Percentiles rank a stretch among this genome's conserved stretches.
These are phyloP conservation scores for Deroplatys truncata DNA, from an alignment of 2,888 invertebrate species.

Conservation along the genomic window DNA sequence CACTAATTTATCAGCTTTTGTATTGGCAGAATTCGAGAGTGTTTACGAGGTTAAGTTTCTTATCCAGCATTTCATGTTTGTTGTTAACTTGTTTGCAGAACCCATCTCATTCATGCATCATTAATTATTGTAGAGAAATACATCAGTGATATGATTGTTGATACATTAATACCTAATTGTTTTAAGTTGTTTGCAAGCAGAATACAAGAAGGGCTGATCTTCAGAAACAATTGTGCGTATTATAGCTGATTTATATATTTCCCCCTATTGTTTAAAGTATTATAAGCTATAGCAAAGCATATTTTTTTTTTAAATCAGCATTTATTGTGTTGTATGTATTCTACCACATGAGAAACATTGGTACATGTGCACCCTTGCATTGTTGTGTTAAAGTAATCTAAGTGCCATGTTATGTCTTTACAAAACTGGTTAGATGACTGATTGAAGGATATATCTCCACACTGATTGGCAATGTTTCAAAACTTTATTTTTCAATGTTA, in stretches of 20 bases:
- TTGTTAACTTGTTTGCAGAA: background rate
- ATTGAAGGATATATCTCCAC: constrained; percentile 14
- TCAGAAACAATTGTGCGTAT: constrained; percentile 14
- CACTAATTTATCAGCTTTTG: too few relatives aligned
- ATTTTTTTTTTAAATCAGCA: background rate
- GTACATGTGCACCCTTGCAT: background rate
- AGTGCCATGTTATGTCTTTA: constrained; percentile 20
- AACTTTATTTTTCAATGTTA: constrained; percentile 33
- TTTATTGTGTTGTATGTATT: background rate
- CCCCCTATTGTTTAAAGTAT: background rate
- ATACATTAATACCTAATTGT: background rate
- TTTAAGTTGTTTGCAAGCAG: constrained; percentile 4
- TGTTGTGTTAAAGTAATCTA: background rate
- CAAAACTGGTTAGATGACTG: constrained; percentile 17
- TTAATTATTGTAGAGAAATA: background rate
- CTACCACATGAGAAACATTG: background rate
- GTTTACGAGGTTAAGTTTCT: background rate
- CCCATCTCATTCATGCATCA: background rate
- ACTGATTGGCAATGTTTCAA: constrained; percentile 25
- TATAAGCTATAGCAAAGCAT: background rate
- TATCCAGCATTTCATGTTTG: background rate
- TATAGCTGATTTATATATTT: background rate
- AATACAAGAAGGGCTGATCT: background rate
- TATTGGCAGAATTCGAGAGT: too few relatives aligned
- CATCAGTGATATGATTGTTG: background rate